Base-by-base conservation (phyloP, 2,797 vertebrate genomes). In the Myotis myotis region DNA sequence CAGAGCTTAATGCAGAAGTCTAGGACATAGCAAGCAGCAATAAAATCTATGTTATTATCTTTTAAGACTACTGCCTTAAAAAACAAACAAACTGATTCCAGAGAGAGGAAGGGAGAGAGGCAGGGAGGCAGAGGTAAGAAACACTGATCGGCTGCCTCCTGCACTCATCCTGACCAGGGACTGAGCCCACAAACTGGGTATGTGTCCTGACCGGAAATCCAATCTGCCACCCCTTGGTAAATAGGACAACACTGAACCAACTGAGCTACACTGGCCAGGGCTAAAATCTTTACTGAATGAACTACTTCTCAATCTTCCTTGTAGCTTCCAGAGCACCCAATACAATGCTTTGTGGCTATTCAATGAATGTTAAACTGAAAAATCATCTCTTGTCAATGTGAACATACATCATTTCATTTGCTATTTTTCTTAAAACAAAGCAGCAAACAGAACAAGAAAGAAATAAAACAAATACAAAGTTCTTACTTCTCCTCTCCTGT, bases 401-500 rank as follows among this genome's bases (percentile, higher is more conserved):
- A 92, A 74, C 15, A 82, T 20, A 66, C 23, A 94, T 41, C 8
- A 41, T 60, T 94, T 80, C 64, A 83, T 51, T 55, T 51, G 38
- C 28, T 64, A 17, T n/a, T 87, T 89, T 76, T 72, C 53, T 91
- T 92, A 49, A 78, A 83, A 66, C 9, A 47, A 70, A 82, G 60
- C 22, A 87, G 41, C 47, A 57, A 74, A 36, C 4, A 94, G 19
- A 76, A 82, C 6, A 51, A 55, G 44, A n/a, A 53, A 6, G 64
- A 66, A 53, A 6, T 55, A 66, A 96, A 89, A 64, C n/a, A 28
- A 88, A 78, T 17, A 49, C 30, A 15, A 62, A 64, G 87, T 75
- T 97, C 99, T 98, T 98, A 99, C 99, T 99, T 99, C 62, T 99
- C 99, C 85, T 99, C 99, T 96, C 99, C 99, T 1, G 99, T 99